Conservation (phyloP, 2,888 invertebrate genomes). For the Habrosyne pyritoides region DNA sequence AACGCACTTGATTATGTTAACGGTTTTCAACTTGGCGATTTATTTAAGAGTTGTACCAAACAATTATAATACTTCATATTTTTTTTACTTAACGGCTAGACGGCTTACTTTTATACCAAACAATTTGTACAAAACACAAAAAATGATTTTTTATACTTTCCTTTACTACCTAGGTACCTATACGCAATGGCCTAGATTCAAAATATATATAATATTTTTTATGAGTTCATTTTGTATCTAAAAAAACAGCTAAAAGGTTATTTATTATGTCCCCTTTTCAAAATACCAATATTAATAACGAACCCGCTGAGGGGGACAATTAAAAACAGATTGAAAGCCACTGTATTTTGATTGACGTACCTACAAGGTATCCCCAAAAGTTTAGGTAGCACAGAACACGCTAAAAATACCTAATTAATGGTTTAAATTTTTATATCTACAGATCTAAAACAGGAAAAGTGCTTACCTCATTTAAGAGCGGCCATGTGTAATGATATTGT, state of each 20-base stretch:
- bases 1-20: neutral
- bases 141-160: no score
- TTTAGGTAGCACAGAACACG: neutral
- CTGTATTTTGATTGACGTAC: neutral
- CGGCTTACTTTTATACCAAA: no score
- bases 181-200: no score
- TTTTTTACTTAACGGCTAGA: no score
- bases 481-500: slow-evolving; percentile 5
- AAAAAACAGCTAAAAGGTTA: no score
- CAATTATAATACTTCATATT: no score
- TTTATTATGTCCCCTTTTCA: neutral
- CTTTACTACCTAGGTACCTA: no score
- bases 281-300: neutral
- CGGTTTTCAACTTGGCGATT: neutral
- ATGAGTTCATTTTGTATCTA: no score
- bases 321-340: neutral
- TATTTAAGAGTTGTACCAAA: no score
- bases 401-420: neutral
- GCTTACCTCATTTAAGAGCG: slow-evolving; percentile 3
- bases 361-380: neutral
- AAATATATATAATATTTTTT: no score
- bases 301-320: neutral
- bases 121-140: no score
- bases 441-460: neutral
- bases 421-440: neutral